Evolutionary conservation across 1,140 invertebrate genomes (phyloP).

Genomic region (Drosophila athabasca): DNA sequence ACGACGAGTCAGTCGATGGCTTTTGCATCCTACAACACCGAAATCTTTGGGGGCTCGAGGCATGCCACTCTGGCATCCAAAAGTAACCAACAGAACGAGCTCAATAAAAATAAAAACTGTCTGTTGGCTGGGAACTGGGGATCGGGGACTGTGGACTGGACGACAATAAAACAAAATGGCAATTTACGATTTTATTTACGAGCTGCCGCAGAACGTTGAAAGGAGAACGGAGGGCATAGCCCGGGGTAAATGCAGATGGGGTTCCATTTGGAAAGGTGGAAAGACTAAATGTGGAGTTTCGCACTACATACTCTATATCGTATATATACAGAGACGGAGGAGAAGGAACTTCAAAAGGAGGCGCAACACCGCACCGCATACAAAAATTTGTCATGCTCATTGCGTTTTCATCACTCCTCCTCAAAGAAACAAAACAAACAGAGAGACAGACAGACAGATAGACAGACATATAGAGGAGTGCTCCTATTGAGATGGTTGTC

Average conservation of each 20-base stretch:
- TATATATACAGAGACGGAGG: no score
- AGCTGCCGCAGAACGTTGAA: slow-evolving; percentile 42
- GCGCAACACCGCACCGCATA: slow-evolving; percentile 24
- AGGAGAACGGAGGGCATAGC: neutral
- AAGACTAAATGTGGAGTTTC: slow-evolving; percentile 17
- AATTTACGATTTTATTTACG: slow-evolving; percentile 82
- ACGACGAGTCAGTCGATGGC: slow-evolving; percentile 19
- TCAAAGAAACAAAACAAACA: no score
- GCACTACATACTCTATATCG: neutral
- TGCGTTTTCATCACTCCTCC: slow-evolving; percentile 26
- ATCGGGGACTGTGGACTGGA: slow-evolving; percentile 14
- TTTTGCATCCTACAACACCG: slow-evolving; percentile 50
- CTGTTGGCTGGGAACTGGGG: slow-evolving; percentile 38
- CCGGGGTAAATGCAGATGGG: slow-evolving; percentile 4
- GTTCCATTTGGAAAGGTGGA: slow-evolving; percentile 28
- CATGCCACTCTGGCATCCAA: neutral
- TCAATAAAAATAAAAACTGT: slow-evolving; percentile 81
- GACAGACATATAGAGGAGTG: no score
- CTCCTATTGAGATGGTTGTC: slow-evolving; percentile 41
- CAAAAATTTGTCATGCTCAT: slow-evolving; percentile 70
- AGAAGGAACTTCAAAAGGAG: slow-evolving; percentile 57
- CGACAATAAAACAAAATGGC: slow-evolving; percentile 81
- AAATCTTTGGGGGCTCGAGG: neutral
- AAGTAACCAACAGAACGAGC: slow-evolving; percentile 67
- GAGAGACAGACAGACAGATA: no score